Evolutionary conservation across 2,888 invertebrate species (phyloP), one percentile per base, ranked within the genome.

Genomic region (Drosophila hamatofila): DNA sequence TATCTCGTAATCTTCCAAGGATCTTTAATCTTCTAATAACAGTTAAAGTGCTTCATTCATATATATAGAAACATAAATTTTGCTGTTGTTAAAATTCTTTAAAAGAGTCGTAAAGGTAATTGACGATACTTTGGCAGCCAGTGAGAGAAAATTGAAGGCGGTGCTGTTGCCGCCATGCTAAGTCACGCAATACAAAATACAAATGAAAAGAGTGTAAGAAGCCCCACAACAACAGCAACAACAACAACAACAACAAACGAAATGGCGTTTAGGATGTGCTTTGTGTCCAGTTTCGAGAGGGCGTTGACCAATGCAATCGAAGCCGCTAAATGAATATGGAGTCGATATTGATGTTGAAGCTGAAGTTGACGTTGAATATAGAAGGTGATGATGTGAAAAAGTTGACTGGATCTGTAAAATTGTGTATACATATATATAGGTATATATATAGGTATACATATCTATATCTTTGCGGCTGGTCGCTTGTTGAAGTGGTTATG

Each of bases 31-130:
- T 49, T 33, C 33, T 7, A 14, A 8, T 11, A 37, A 37, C 16
- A 3, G n/a, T 7, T 8, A 21, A 33, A 3, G 9, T 25, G 5
- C 9, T 18, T 16, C 16, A 33, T 12, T 1, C 12, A 33, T 12
- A 30, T 54, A 25, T 25, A 7, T 25, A 2, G 0, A 16, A n/a
- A 48, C 8, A 9, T 25, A 46, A 11, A 41, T 8, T 16, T 39
- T n/a, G 2, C 8, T 16, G 35, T n/a, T 39, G n/a, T 21, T 61
- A 37, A 23, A 30, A 35, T 48, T 35, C 62, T 48, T 52, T 41
- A 81, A 80, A 69, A 78, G 71, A 73, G 78, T 78, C 66, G 75
- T 80, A 71, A 80, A 78, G 65, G 71, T 78, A 83, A 86, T 81
- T 78, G 81, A 61, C 60, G 58, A 75, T 80, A 60, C 74, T 68